Evolutionary conservation across 2,797 vertebrate genomes (phyloP), one percentile per base, ranked within the genome.

Genomic region (Falco berigora): DNA sequence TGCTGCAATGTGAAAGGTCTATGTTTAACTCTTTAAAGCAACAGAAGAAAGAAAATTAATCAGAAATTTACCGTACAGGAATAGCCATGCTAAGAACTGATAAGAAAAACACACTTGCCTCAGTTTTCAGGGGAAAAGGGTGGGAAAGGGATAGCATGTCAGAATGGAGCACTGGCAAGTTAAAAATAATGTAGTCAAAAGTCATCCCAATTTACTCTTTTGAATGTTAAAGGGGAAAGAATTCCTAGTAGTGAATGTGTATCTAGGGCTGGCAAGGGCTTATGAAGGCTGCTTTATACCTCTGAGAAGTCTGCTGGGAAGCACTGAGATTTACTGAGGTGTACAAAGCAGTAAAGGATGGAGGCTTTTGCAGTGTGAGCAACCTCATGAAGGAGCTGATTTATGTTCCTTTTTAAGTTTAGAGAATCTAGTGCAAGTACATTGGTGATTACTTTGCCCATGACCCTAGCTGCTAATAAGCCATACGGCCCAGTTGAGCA

Each of bases 201-300:
- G 81, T 53, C 47, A 84, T 77, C 46, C 72, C 22, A 83, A 62
- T 38, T 91, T 87, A 77, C 72, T 56, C 28, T 55, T 58, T 53
- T 84, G 58, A 92, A 91, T 92, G 88, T 91, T 72, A 88, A 95
- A 92, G 27, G 14, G 6, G 14, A 91, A 83, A 91, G 64, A 77
- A 86, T 80, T 28, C 56, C 12, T 40, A 67, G 18, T 10, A 71
- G n/a, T 27, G 12, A 91, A 86, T 4, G 5, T 56, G 16, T 61
- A 42, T 32, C 49, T 68, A 25, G 28, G 75, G 30, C 32, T 9
- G 1, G 8, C 28, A 94, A 56, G 13, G 20, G 28, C 11, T 92
- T 61, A 42, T 20, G 56, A 79, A 52, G 36, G 36, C n/a, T 83
- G 32, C 46, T 90, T 87, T 91, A 71, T 10, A 67, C 3, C 9